Conservation (phyloP, 2,797 vertebrate genomes). For the Lepus townsendii region DNA sequence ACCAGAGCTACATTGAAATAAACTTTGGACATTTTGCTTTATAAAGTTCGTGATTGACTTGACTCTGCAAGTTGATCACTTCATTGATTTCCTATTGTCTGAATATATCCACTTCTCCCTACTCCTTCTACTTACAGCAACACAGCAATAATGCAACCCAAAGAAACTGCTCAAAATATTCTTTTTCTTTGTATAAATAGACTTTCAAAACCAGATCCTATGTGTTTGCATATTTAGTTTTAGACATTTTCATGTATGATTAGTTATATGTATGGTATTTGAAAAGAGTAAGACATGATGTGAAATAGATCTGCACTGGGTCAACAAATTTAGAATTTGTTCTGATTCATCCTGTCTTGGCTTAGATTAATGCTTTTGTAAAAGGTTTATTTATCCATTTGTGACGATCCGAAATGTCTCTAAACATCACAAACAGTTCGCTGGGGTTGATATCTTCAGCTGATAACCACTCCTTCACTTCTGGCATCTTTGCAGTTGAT, state of each 20-base stretch:
- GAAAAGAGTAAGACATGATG: background rate
- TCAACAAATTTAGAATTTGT: background rate
- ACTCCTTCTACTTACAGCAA: background rate
- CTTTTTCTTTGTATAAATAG: background rate
- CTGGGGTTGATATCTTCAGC: rapidly evolving
- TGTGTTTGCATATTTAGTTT: background rate
- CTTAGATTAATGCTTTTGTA: background rate
- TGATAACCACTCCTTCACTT: background rate
- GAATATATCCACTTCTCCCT: background rate
- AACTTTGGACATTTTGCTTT: background rate
- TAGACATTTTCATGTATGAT: background rate
- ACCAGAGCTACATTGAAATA: background rate
- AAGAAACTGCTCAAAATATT: background rate
- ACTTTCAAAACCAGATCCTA: background rate
- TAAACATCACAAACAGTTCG: background rate
- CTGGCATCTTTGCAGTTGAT: background rate
- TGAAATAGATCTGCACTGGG: background rate
- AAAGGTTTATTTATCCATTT: too few relatives aligned
- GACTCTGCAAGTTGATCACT: background rate
- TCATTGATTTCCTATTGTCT: slow-evolving; percentile 31
- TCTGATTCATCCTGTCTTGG: background rate
- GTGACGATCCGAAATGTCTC: background rate
- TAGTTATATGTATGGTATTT: background rate
- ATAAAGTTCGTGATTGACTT: background rate
- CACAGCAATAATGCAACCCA: background rate